Conservation (phyloP, 2,113 vertebrate species). For the Naja naja region DNA sequence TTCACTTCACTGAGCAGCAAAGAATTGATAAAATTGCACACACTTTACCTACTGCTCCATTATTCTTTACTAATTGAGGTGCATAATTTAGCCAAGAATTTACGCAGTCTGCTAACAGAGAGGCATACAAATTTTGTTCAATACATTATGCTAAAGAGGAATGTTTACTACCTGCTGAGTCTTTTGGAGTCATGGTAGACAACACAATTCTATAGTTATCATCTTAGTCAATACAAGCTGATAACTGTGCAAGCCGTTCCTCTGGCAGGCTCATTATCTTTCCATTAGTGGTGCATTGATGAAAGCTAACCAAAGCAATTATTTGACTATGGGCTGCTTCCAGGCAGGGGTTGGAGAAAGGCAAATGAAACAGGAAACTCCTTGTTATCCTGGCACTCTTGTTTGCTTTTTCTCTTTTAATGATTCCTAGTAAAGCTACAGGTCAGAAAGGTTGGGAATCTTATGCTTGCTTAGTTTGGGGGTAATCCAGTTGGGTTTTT, state of each 20-base stretch:
- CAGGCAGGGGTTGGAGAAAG: neutral
- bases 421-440: neutral
- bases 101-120: slow-evolving; percentile 45
- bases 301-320: slow-evolving; percentile 22
- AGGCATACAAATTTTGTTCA: slow-evolving; percentile 45
- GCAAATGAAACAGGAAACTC: neutral
- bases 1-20: slow-evolving; percentile 25
- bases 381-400: neutral
- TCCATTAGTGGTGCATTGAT: slow-evolving; percentile 27
- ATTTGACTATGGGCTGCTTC: neutral
- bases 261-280: slow-evolving; percentile 34
- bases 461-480: neutral
- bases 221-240: slow-evolving; percentile 45
- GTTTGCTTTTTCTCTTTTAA: neutral
- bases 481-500: neutral
- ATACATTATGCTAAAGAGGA: slow-evolving; percentile 44
- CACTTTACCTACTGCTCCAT: slow-evolving; percentile 57
- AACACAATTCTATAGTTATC: slow-evolving; percentile 43
- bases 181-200: slow-evolving; percentile 49
- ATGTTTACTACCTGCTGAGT: slow-evolving; percentile 53
- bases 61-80: slow-evolving; percentile 63
- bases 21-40: slow-evolving; percentile 52
- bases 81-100: slow-evolving; percentile 52
- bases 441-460: neutral
- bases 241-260: neutral